phyloP scores from a whole-genome alignment of 1,140 invertebrate genomes.

The Bombyx mori region DNA sequence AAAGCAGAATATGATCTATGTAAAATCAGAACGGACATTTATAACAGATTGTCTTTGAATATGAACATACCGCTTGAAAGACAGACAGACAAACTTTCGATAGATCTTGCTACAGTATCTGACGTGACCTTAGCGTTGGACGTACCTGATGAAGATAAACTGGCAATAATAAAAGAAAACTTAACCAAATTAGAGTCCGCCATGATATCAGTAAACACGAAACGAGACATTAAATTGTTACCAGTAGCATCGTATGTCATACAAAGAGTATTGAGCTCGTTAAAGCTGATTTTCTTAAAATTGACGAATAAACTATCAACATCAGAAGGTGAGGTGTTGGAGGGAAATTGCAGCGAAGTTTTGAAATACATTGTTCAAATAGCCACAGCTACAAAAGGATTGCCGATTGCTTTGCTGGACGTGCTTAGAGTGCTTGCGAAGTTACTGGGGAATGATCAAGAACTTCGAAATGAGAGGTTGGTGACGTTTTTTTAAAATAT shows the following conservation, averaged over 20 bases:
- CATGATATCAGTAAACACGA: conserved; percentile 13
- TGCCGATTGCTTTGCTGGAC: conserved; percentile 34
- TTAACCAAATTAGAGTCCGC: conserved; percentile 22
- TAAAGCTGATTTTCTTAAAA: conserved; percentile 21
- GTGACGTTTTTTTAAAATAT: no score
- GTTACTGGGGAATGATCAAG: conserved; percentile 16
- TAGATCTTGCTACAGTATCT: conserved; percentile 16
- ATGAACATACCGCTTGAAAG: conserved; percentile 37
- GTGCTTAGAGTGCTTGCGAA: conserved; percentile 28
- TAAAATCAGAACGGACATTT: conserved; percentile 25
- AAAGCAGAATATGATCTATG: conserved; percentile 35
- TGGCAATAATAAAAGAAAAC: conserved; percentile 27
- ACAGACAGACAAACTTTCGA: conserved; percentile 30
- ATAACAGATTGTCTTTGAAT: conserved; percentile 35
- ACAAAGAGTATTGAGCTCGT: conserved; percentile 43
- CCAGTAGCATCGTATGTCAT: conserved; percentile 54
- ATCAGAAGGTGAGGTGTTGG: conserved; percentile 5
- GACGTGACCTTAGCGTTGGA: conserved; percentile 36
- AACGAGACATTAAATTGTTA: conserved; percentile 34
- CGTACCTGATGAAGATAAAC: conserved; percentile 29
- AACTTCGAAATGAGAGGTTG: conserved; percentile 26
- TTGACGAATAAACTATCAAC: not conserved
- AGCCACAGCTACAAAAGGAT: conserved; percentile 32
- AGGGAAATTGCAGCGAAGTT: conserved; percentile 15
- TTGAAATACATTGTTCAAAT: conserved; percentile 30